Percentiles rank a stretch among this genome's conserved stretches.
Conservation (phyloP, 1,140 invertebrate species). For the Riptortus pedestris region DNA sequence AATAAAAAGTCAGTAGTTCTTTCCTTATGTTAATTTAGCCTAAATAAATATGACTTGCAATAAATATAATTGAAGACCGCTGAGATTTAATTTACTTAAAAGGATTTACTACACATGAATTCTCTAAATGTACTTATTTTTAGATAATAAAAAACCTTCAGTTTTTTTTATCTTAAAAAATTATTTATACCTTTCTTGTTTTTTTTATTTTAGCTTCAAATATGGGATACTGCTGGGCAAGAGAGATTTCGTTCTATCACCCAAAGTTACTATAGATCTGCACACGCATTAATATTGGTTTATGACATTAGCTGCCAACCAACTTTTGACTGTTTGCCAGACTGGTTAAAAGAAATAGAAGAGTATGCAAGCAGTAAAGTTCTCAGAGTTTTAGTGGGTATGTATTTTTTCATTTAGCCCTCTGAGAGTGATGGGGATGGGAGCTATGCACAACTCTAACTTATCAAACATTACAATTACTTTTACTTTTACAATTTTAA, state of each 20-base stretch:
- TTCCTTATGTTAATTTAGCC: too few species aligned
- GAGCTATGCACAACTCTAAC: too few species aligned
- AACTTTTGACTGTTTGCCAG: constrained; percentile 90
- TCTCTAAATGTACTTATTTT: too few species aligned
- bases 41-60: too few species aligned
- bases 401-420: constrained; percentile 34
- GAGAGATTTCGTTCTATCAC: constrained; percentile 95
- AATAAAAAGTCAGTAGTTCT: too few species aligned
- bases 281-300: constrained; percentile 91
- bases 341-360: constrained; percentile 92
- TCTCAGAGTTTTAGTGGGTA: constrained; percentile 80
- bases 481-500: too few species aligned
- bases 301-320: constrained; percentile 96
- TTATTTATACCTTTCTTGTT: constrained; percentile 22
- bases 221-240: constrained; percentile 97
- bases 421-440: too few species aligned
- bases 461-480: too few species aligned
- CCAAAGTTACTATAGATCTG: constrained; percentile 94
- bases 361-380: constrained; percentile 93
- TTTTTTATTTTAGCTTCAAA: constrained; percentile 63
- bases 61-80: too few species aligned
- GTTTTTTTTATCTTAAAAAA: not conserved
- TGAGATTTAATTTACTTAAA: too few species aligned
- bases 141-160: too few species aligned
- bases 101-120: too few species aligned